A percentile compares a stretch with the other conserved stretches of the same genome.
Evolutionary conservation across 2,797 vertebrate species (phyloP).

Genomic region (Rhinoraja longicauda): DNA sequence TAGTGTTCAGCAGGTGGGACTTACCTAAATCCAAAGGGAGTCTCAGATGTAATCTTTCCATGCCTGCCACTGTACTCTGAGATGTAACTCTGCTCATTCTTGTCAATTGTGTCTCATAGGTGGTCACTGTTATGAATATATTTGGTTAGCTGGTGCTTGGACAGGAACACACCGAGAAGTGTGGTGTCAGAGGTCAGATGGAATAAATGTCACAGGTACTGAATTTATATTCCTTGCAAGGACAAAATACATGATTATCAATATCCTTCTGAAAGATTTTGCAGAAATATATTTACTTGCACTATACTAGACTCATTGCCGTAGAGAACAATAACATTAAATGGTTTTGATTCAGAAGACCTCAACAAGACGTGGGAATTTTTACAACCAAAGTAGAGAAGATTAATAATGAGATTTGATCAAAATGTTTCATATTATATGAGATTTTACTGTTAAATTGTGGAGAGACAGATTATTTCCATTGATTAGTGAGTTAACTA

Average conservation of each 20-base stretch:
- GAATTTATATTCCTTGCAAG: not conserved
- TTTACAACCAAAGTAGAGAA: not conserved
- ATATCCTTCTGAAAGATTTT: not conserved
- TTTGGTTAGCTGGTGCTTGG: constrained; percentile 81
- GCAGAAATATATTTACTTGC: not conserved
- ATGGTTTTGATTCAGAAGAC: not conserved
- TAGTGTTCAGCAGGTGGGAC: too few relatives aligned
- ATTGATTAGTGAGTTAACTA: not conserved
- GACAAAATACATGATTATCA: not conserved
- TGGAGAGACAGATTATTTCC: not conserved
- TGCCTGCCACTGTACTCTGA: not conserved
- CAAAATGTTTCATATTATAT: not conserved
- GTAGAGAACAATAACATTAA: not conserved
- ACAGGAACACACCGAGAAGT: constrained; percentile 69
- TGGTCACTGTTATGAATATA: constrained; percentile 87
- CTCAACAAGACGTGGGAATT: not conserved
- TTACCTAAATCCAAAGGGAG: not conserved
- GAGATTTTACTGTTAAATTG: not conserved
- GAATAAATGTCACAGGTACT: constrained; percentile 90
- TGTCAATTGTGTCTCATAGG: constrained; percentile 53
- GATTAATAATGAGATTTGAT: not conserved
- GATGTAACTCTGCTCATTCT: not conserved
- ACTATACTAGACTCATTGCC: not conserved
- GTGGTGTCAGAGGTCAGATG: constrained; percentile 94
- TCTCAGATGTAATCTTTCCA: not conserved